Evolutionary conservation across 2,797 vertebrate genomes (phyloP), one percentile per base, ranked within the genome.

Genomic region (Threskiornis aethiopicus): DNA sequence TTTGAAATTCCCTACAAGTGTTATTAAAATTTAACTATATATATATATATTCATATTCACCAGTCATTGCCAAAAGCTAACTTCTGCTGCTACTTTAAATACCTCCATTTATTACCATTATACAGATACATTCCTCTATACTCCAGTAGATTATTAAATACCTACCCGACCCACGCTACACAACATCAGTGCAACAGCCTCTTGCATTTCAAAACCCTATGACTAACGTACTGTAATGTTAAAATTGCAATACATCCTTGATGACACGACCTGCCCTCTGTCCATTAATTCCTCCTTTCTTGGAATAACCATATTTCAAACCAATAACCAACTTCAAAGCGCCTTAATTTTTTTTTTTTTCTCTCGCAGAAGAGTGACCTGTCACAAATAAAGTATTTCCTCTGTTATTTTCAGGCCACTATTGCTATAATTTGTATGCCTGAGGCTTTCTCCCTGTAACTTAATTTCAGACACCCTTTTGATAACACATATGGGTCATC

Each of bases 331-430:
- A 33, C 47, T 62, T 46, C 20, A 47, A 62, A 77, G 81, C 28
- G 18, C 11, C 1, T 55, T 22, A 21, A 5, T 18, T 35, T 20
- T 31, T 39, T 5, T 5, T 5, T 3, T 15, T n/a, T 20, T 1
- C 37, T 11, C 37, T 5, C 9, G 22, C 76, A 22, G 11, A 87
- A 64, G 21, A 91, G 26, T 8, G 11, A 46, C 76, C 14, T 39
- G 26, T 67, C 86, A 89, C 73, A 76, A 93, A 84, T 47, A 57
- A 84, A 87, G 8, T 31, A 64, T 39, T 83, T 70, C 29, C 58
- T 51, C 57, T 41, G 20, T 42, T 91, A 80, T 59, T 89, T 92
- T 73, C 81, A 90, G 18, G 14, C 28, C 11, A 3, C 33, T 73
- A 2, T 28, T 89, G 16, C 26, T 84, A 5, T 19, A 29, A 83